Base-by-base conservation (phyloP, 2,888 invertebrate species). In the Heliconius ethilla region DNA sequence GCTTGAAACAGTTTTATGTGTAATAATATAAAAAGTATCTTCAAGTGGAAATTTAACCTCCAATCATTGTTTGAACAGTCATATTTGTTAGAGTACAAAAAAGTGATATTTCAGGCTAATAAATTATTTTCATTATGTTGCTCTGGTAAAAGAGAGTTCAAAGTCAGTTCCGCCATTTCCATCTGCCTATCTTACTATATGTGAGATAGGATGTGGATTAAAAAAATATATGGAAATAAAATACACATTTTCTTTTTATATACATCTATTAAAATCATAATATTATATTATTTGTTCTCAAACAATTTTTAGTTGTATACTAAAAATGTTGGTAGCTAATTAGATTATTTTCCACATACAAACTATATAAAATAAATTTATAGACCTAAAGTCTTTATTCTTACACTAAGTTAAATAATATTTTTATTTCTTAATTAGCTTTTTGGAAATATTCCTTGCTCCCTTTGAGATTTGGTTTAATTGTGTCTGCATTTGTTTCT, bases 401-500 rank as follows among this genome's bases (percentile, higher is more conserved):
- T 40, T 66, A 73, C 15, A 13, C 65, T 25, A 70, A 27, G 22
- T 29, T 40, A 40, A 51, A 25, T 6, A 13, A 13, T 29, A 18
- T 22, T 70, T 73, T 18, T 51, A 22, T 27, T n/a, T 75, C 0
- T 86, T 86, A 92, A 83, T 93, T 91, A 0, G 90, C 89, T 78
- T 96, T 96, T 82, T 96, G 93, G 90, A 99, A 99, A 92, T 99
- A 99, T 87, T 98, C 96, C 88, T 98, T 97, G 83, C 98, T 97
- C 45, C 96, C 97, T 81, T 96, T 95, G 0, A 98, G 98, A 89
- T 96, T 97, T 0, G 99, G 99, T 89, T 98, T 98, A 85, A 99
- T 99, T 0, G 99, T 98, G 82, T 96, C 97, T 0, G 97, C 95
- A 79, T 96, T 96, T 5, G 95, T 95, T 1, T 97, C 96, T 3